A percentile compares a stretch with the other conserved stretches of the same genome.
phyloP scores from a whole-genome alignment of 2,888 invertebrate genomes.

The Metopia argyrocephala region DNA sequence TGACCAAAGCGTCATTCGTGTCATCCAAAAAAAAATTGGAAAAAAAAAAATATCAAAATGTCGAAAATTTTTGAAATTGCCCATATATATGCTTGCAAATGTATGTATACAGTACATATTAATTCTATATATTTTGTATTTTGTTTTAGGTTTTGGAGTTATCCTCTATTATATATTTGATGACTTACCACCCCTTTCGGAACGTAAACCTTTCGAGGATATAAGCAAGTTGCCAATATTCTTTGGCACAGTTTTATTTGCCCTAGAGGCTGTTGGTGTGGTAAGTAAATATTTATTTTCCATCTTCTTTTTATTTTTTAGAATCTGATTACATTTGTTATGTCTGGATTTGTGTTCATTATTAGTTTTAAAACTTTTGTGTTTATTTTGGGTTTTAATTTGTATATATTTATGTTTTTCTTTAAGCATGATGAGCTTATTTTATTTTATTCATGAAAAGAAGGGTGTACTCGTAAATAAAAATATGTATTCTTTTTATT shows the following conservation, averaged over 20 bases:
- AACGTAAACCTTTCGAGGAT: slow-evolving; percentile 78
- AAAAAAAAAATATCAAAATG: background rate
- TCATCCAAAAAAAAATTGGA: no score
- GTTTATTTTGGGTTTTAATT: background rate
- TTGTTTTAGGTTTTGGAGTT: slow-evolving; percentile 82
- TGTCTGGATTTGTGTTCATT: slow-evolving; percentile 10
- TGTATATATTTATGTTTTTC: background rate
- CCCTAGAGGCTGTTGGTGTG: slow-evolving; percentile 91
- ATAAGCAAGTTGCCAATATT: slow-evolving; percentile 86
- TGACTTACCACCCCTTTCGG: slow-evolving; percentile 80
- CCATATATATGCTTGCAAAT: background rate
- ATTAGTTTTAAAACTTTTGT: slow-evolving; percentile 1
- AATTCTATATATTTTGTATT: background rate
- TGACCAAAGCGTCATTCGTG: no score
- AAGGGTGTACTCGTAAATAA: no score
- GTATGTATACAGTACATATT: background rate
- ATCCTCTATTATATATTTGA: slow-evolving; percentile 91
- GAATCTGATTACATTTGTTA: slow-evolving; percentile 24
- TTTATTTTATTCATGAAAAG: background rate
- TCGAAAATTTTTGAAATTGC: no score
- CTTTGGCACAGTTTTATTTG: slow-evolving; percentile 96
- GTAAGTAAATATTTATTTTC: slow-evolving; percentile 80
- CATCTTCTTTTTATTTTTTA: background rate
- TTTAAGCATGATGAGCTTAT: background rate
- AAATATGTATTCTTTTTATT: no score